A percentile compares a stretch with the other conserved stretches of the same genome.
phyloP scores from a whole-genome alignment of 2,797 vertebrate species.

The Enteromius anoplus region DNA sequence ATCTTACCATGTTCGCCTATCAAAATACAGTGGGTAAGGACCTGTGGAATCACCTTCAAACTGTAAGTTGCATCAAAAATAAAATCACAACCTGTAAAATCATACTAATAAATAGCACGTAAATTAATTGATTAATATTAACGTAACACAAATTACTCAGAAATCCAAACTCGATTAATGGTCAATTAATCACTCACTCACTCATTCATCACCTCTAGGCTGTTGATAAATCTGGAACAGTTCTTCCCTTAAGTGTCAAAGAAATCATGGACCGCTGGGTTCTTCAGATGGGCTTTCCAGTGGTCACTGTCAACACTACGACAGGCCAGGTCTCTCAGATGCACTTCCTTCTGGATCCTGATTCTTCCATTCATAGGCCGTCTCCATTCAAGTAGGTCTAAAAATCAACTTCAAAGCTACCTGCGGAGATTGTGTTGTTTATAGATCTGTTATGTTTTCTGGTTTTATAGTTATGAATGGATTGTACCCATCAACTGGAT shows the following conservation, averaged over 20 bases:
- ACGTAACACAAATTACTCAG: not conserved
- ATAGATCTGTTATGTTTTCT: not conserved
- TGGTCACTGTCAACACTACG: conserved; percentile 79
- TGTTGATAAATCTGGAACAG: fast-evolving
- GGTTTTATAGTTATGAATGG: conserved; percentile 82
- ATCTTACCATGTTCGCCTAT: conserved; percentile 80
- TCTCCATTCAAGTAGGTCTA: conserved; percentile 79
- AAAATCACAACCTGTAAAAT: not conserved
- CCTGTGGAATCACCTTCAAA: conserved; percentile 85
- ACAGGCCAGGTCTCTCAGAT: conserved; percentile 75
- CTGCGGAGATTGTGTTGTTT: not conserved
- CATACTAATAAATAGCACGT: not conserved
- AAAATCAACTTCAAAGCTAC: not conserved
- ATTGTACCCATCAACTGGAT: conserved; percentile 79
- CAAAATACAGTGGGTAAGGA: conserved; percentile 80
- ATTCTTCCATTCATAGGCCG: conserved; percentile 66
- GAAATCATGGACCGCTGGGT: conserved; percentile 89
- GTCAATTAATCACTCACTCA: not conserved
- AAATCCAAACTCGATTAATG: conserved; percentile 21
- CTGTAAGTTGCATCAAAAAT: conserved; percentile 60
- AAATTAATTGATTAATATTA: not conserved
- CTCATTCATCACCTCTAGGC: conserved; percentile 70
- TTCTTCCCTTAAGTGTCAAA: conserved; percentile 66
- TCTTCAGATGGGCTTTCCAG: conserved; percentile 91
- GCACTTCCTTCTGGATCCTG: conserved; percentile 84